These are phyloP conservation scores for Syngnathus floridae DNA, from an alignment of 2,113 vertebrate genomes.

Conservation along the genomic window DNA sequence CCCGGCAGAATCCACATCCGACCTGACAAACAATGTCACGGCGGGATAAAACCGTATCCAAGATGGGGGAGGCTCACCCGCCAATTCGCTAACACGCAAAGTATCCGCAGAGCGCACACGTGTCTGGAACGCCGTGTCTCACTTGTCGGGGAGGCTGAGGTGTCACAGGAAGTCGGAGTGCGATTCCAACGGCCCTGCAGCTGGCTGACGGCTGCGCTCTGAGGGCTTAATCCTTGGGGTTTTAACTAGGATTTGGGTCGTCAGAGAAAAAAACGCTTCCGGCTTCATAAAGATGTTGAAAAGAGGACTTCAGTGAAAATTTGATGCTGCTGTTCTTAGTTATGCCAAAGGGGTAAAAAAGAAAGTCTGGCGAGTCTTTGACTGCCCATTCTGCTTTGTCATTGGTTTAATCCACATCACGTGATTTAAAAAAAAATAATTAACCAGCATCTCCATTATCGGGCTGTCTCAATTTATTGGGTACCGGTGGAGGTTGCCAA, in stretches of 20 bases:
- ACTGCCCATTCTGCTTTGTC: too few species aligned
- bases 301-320: neutral
- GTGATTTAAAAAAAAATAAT: too few species aligned
- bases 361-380: too few species aligned
- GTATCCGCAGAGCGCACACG: constrained; percentile 18
- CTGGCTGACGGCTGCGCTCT: constrained; percentile 57
- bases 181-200: constrained; percentile 53
- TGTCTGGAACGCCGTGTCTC: constrained; percentile 35
- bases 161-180: constrained; percentile 56
- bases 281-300: neutral
- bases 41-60: constrained; percentile 25
- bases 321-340: neutral
- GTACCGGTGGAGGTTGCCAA: too few species aligned
- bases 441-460: too few species aligned
- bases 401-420: too few species aligned
- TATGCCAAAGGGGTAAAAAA: too few species aligned
- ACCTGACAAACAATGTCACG: constrained; percentile 14
- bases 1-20: constrained; percentile 1
- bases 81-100: constrained; percentile 44
- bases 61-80: constrained; percentile 7
- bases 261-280: constrained; percentile 4
- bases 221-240: constrained; percentile 47
- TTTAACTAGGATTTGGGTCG: constrained; percentile 46
- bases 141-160: constrained; percentile 45
- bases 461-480: too few species aligned